Evolutionary conservation across 2,113 vertebrate species (phyloP).

Genomic region (Noturus placidus): DNA sequence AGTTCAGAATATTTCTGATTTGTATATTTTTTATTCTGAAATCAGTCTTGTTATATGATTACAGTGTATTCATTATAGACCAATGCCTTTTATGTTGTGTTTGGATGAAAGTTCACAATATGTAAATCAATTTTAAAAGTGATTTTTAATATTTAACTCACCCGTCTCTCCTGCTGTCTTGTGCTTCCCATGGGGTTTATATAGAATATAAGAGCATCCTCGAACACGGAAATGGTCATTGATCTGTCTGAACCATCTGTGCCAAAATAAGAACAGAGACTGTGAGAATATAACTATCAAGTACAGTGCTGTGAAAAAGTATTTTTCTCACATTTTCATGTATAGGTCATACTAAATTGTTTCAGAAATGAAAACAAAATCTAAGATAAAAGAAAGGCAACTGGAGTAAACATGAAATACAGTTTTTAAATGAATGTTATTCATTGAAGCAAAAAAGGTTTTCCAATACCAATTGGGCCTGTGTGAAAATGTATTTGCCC

Average conservation of each 20-base stretch:
- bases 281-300: conserved; percentile 28
- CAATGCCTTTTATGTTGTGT: neutral
- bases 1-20: neutral
- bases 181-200: conserved; percentile 97
- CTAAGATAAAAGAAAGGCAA: too few relatives aligned
- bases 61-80: neutral
- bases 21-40: neutral
- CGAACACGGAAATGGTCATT: conserved; percentile 93
- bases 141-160: conserved; percentile 56
- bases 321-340: too few relatives aligned
- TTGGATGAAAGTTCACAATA: neutral
- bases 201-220: conserved; percentile 94
- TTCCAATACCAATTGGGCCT: too few relatives aligned
- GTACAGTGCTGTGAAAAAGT: neutral
- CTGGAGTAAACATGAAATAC: too few relatives aligned
- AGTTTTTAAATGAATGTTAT: too few relatives aligned
- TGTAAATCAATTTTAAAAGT: neutral
- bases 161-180: conserved; percentile 98
- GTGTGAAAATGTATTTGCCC: too few relatives aligned
- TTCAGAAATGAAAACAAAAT: too few relatives aligned
- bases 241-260: conserved; percentile 98
- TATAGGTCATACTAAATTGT: too few relatives aligned
- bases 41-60: neutral
- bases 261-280: conserved; percentile 57
- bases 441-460: too few relatives aligned